Evolutionary conservation across 2,113 vertebrate species (phyloP).

Genomic region (Peromyscus californicus): DNA sequence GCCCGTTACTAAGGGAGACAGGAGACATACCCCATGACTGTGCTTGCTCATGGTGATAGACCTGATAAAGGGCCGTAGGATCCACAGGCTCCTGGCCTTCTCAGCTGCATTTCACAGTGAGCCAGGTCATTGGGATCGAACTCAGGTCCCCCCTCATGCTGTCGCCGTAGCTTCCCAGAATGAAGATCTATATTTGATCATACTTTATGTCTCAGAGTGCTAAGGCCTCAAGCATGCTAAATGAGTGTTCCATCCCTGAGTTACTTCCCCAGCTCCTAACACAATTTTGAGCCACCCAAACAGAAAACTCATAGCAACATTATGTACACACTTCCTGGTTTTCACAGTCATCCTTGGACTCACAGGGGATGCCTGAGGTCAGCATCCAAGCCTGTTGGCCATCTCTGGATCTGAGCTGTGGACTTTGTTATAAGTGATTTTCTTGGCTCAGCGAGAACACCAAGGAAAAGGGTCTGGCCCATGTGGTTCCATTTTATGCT

Average conservation of each 20-base stretch:
- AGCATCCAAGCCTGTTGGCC: not conserved
- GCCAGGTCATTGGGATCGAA: too few species aligned
- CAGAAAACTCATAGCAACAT: not conserved
- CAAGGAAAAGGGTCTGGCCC: not conserved
- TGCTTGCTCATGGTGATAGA: not conserved
- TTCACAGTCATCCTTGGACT: not conserved
- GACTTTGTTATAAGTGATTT: not conserved
- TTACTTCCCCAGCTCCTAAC: not conserved
- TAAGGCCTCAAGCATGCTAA: not conserved
- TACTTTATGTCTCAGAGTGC: not conserved
- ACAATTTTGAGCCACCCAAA: not conserved
- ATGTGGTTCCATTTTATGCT: not conserved
- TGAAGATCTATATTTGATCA: not conserved
- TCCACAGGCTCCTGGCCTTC: not conserved
- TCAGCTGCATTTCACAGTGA: not conserved
- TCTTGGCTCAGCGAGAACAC: not conserved
- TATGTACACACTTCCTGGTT: not conserved
- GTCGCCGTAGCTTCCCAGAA: not conserved
- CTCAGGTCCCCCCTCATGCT: too few species aligned
- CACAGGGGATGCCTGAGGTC: not conserved
- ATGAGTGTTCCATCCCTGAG: not conserved
- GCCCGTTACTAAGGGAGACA: not conserved
- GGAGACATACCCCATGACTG: not conserved
- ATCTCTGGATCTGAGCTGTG: not conserved
- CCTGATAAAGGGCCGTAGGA: not conserved